Percentiles rank a stretch among this genome's conserved stretches.
Evolutionary conservation across 2,888 invertebrate species (phyloP).

Genomic region (Drosophila picticornis): DNA sequence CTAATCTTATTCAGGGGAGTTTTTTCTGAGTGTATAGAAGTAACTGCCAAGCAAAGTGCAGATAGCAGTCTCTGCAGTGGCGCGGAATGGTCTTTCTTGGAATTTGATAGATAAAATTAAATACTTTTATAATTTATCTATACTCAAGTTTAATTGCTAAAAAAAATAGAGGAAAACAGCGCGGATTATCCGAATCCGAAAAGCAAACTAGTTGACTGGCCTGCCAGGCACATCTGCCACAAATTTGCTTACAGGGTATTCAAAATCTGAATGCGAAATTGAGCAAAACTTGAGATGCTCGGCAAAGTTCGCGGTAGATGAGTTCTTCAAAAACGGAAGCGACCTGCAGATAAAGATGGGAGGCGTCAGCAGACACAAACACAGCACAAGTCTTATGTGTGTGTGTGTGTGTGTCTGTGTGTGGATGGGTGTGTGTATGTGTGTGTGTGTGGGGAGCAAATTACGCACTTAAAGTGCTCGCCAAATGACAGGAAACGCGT

Average conservation of each 20-base stretch:
- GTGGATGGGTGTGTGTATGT: conserved; percentile 16
- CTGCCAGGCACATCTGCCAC: neutral
- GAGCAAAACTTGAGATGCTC: conserved; percentile 39
- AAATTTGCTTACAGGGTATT: conserved; percentile 31
- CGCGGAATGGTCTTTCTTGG: neutral
- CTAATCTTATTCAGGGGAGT: rapidly evolving
- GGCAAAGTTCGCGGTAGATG: conserved; percentile 55
- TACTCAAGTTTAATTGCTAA: neutral
- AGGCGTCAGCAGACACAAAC: conserved; percentile 65
- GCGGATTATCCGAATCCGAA: neutral
- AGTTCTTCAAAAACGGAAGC: conserved; percentile 69
- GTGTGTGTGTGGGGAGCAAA: conserved; percentile 75
- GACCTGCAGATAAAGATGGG: conserved; percentile 64
- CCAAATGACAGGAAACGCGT: conserved; percentile 83
- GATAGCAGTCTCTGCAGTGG: neutral
- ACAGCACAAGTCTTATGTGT: conserved; percentile 33
- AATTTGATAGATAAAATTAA: neutral
- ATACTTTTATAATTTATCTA: neutral
- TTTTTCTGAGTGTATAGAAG: neutral
- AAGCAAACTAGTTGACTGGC: neutral
- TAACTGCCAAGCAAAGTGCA: neutral
- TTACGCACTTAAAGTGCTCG: conserved; percentile 82
- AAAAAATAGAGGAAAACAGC: neutral
- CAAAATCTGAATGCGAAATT: conserved; percentile 45
- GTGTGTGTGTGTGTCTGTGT: conserved; percentile 6